Evolutionary conservation across 2,888 invertebrate genomes (phyloP).

Genomic region (Ophion costatus): DNA sequence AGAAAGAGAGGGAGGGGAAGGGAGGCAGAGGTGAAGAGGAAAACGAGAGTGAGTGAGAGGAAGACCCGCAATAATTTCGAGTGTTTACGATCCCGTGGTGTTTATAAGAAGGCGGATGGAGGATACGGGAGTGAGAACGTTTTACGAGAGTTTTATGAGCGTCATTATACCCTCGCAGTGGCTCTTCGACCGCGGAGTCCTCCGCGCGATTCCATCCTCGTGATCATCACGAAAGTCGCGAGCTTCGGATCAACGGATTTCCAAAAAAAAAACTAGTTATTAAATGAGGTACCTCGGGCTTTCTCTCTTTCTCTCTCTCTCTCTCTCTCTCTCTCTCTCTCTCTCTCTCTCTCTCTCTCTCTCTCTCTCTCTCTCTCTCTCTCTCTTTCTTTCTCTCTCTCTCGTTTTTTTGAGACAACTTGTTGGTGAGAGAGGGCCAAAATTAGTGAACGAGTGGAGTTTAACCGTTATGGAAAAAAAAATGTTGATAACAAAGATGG

Average conservation of each 20-base stretch:
- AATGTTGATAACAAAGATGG: no score
- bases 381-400: background rate
- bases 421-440: constrained; percentile 37
- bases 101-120: constrained; percentile 72
- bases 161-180: constrained; percentile 71
- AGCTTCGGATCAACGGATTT: constrained; percentile 65
- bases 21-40: constrained; percentile 3
- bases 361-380: background rate
- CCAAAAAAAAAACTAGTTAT: constrained; percentile 72
- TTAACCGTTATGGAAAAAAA: no score
- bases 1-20: background rate
- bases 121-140: constrained; percentile 65
- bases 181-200: constrained; percentile 29
- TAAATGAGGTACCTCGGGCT: constrained; percentile 66
- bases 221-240: constrained; percentile 24
- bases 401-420: constrained; percentile 17
- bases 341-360: background rate
- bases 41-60: background rate
- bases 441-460: constrained; percentile 3
- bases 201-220: constrained; percentile 29
- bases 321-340: background rate
- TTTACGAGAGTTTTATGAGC: constrained; percentile 76
- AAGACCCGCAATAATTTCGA: constrained; percentile 73
- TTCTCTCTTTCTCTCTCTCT: background rate
- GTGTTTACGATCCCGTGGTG: constrained; percentile 74